phyloP scores from a whole-genome alignment of 2,888 invertebrate genomes.

The Drosophila demipolita region DNA sequence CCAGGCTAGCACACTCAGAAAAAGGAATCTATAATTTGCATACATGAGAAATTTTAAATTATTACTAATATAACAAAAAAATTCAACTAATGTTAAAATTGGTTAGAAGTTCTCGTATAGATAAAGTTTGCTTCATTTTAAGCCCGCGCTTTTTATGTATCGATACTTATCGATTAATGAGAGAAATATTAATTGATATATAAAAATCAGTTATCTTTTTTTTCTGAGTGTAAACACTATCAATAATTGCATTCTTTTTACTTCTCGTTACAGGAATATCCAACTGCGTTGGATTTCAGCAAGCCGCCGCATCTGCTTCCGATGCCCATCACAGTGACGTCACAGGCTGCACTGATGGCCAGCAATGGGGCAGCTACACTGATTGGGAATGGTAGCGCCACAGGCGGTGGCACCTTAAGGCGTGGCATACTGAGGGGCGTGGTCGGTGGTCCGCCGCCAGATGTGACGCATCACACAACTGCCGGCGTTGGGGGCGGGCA shows the following conservation, averaged over 20 bases:
- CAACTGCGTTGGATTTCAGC: constrained; percentile 83
- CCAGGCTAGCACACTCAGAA: no score
- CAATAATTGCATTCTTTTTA: constrained; percentile 2
- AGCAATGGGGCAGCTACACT: constrained; percentile 72
- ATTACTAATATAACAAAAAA: no score
- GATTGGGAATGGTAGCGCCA: constrained; percentile 69
- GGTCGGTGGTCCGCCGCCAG: constrained; percentile 84
- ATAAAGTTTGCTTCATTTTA: no score
- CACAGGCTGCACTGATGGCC: constrained; percentile 76
- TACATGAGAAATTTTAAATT: no score
- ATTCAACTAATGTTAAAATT: no score
- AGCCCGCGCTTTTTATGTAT: no score
- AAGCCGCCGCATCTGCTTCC: constrained; percentile 81
- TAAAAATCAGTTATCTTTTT: background rate
- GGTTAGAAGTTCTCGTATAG: no score
- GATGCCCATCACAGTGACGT: constrained; percentile 75
- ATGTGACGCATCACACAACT: constrained; percentile 85
- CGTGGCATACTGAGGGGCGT: constrained; percentile 84
- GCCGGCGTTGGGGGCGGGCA: constrained; percentile 68
- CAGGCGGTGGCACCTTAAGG: constrained; percentile 73
- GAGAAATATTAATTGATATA: background rate
- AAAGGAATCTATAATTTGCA: no score
- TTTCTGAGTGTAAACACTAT: background rate
- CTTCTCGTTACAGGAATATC: constrained; percentile 82
- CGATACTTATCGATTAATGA: no score